Percentiles rank a stretch among this genome's conserved stretches.
Evolutionary conservation across 2,888 invertebrate genomes (phyloP).

Genomic region (Aricia artaxerxes): DNA sequence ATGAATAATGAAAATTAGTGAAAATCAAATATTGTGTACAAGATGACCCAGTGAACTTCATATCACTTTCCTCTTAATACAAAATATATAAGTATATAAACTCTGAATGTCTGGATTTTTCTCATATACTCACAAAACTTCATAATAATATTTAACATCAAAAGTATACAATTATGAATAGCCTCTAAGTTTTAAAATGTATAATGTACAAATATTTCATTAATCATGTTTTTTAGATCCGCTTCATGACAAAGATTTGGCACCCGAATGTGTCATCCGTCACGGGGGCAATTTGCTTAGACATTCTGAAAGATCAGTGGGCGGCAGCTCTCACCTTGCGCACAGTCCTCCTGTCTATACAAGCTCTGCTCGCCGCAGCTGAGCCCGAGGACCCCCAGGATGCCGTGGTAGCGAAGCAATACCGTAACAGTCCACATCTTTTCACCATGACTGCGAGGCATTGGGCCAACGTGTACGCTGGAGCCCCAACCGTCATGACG

Average conservation of each 20-base stretch:
- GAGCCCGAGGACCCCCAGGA: conserved; percentile 96
- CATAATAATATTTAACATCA: background rate
- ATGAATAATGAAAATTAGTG: too few relatives aligned
- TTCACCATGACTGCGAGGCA: conserved; percentile 95
- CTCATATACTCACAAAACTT: background rate
- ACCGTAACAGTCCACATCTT: conserved; percentile 91
- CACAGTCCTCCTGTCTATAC: conserved; percentile 96
- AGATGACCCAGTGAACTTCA: background rate
- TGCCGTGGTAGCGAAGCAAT: conserved; percentile 98
- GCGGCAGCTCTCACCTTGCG: conserved; percentile 99
- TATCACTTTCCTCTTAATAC: too few relatives aligned
- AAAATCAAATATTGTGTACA: background rate
- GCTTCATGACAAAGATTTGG: conserved; percentile 99
- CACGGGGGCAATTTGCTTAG: conserved; percentile 98
- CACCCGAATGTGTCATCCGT: conserved; percentile 99
- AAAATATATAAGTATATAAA: too few relatives aligned
- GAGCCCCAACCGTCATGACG: conserved; percentile 80
- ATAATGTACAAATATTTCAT: background rate
- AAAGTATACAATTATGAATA: background rate
- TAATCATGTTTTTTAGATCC: conserved; percentile 83
- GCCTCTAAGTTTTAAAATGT: background rate
- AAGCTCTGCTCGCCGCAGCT: conserved; percentile 95
- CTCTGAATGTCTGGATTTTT: too few relatives aligned
- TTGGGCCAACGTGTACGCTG: conserved; percentile 98
- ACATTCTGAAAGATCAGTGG: conserved; percentile 99